phyloP scores from a whole-genome alignment of 2,113 vertebrate genomes.

The Martes martes region DNA sequence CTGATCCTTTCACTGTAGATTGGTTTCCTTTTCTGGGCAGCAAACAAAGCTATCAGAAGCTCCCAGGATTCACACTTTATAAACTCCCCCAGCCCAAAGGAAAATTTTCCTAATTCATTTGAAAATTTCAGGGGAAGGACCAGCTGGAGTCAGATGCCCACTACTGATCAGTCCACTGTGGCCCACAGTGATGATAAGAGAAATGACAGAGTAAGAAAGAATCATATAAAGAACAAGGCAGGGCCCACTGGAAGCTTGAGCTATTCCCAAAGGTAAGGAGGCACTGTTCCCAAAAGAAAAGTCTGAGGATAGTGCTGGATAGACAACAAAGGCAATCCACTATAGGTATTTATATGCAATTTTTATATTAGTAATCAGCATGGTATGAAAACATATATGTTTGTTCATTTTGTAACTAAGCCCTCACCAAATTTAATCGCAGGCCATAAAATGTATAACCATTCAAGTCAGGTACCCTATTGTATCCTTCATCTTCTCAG shows the following conservation, averaged over 20 bases:
- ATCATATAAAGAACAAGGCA: background rate
- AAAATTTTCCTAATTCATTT: background rate
- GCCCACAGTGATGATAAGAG: background rate
- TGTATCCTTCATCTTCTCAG: background rate
- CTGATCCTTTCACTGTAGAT: background rate
- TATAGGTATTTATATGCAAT: background rate
- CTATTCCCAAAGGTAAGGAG: background rate
- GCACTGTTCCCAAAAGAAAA: background rate
- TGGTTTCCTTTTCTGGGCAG: background rate
- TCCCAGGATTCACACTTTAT: background rate
- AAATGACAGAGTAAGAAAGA: background rate
- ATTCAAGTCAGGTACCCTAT: background rate
- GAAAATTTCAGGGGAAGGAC: background rate
- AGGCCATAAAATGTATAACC: background rate
- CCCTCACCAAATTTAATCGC: background rate
- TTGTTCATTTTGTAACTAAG: slow-evolving; percentile 12
- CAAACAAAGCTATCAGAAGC: background rate
- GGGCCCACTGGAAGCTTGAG: background rate
- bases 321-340: background rate
- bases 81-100: background rate
- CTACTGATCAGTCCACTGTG: background rate
- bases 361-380: background rate
- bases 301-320: background rate
- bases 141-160: background rate
- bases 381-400: background rate